Percentiles rank a stretch among this genome's conserved stretches.
Evolutionary conservation across 2,113 vertebrate species (phyloP).

Genomic region (Psettodes erumei): DNA sequence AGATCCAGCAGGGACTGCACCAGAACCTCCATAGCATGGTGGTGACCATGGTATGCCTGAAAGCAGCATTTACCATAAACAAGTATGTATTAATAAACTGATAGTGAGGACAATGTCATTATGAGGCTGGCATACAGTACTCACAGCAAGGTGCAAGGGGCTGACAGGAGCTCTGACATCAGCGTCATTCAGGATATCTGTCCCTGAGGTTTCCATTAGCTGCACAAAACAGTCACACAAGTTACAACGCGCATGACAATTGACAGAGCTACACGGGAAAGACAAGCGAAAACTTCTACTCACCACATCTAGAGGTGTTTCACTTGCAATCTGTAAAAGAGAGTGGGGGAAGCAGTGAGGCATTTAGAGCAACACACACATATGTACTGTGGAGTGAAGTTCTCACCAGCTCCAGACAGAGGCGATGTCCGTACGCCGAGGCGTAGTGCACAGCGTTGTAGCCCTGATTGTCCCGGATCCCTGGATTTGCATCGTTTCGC

Average conservation of each 20-base stretch:
- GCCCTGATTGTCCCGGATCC: slow-evolving; percentile 97
- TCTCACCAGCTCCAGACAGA: slow-evolving; percentile 86
- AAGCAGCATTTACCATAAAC: neutral
- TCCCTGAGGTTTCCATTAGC: slow-evolving; percentile 97
- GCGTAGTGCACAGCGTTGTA: slow-evolving; percentile 98
- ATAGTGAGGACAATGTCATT: neutral
- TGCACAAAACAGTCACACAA: slow-evolving; percentile 71
- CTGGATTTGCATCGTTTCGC: slow-evolving; percentile 97
- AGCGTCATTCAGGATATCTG: slow-evolving; percentile 93
- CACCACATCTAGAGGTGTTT: slow-evolving; percentile 98
- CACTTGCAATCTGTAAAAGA: slow-evolving; percentile 93
- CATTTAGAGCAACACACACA: neutral
- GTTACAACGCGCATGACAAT: slow-evolving; percentile 2
- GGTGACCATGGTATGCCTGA: slow-evolving; percentile 98
- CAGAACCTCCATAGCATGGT: slow-evolving; percentile 95
- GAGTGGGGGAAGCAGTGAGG: neutral
- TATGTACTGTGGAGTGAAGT: neutral
- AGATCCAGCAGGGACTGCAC: slow-evolving; percentile 97
- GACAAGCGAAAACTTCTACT: slow-evolving; percentile 81
- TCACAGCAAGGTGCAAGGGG: slow-evolving; percentile 96
- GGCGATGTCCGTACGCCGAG: slow-evolving; percentile 85
- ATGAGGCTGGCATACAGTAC: slow-evolving; percentile 64
- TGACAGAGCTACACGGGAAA: neutral
- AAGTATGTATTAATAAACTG: neutral
- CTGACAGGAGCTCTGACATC: slow-evolving; percentile 94